Percentiles rank a stretch among this genome's conserved stretches.
Evolutionary conservation across 2,888 invertebrate genomes (phyloP).

Genomic region (Cataglyphis albicans): DNA sequence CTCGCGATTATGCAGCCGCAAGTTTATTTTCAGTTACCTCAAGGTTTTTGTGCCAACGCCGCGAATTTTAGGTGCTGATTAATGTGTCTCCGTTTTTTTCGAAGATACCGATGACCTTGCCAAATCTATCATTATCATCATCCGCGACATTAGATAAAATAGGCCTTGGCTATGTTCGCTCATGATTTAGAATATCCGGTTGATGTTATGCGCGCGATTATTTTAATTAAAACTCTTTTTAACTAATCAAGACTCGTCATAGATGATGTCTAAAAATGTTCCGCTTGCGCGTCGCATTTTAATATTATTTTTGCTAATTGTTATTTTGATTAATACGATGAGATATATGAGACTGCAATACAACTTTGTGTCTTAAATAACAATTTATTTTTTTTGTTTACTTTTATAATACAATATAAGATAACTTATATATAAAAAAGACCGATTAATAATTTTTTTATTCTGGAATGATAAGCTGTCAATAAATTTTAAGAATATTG

Average conservation of each 20-base stretch:
- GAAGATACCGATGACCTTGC: constrained; percentile 38
- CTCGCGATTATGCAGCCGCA: constrained; percentile 15
- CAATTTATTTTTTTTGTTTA: neutral
- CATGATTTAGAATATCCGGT: constrained; percentile 23
- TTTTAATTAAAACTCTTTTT: constrained; percentile 27
- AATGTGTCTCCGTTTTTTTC: constrained; percentile 57
- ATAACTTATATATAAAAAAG: neutral
- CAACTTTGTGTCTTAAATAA: constrained; percentile 1
- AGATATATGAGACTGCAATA: neutral
- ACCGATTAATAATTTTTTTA: constrained; percentile 2
- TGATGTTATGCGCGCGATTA: neutral
- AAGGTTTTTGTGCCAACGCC: constrained; percentile 66
- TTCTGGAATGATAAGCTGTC: neutral
- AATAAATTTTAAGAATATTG: neutral
- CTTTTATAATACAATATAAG: neutral
- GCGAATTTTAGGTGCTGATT: constrained; percentile 66
- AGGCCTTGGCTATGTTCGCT: neutral
- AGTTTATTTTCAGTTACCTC: constrained; percentile 70
- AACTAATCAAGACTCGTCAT: neutral
- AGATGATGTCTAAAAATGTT: constrained; percentile 11
- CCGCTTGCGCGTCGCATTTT: neutral
- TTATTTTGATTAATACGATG: neutral
- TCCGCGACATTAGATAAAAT: constrained; percentile 22
- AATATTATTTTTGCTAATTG: constrained; percentile 9
- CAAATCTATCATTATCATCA: constrained; percentile 50